phyloP scores from a whole-genome alignment of 2,888 invertebrate genomes.

The Caenorhabditis doughertyi region DNA sequence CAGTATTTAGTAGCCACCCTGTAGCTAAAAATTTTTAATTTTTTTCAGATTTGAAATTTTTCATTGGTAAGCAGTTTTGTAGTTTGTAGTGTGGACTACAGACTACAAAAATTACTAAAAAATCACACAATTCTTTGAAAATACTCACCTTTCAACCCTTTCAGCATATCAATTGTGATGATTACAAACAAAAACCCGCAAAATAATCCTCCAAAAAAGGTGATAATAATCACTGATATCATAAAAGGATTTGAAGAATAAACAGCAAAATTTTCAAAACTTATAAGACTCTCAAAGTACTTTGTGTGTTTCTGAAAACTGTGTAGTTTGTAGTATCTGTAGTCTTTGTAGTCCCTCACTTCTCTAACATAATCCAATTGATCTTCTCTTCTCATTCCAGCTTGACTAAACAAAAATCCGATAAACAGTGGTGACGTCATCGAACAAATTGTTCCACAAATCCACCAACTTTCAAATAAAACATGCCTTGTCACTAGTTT shows the following conservation, averaged over 20 bases:
- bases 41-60: no score
- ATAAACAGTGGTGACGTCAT: neutral
- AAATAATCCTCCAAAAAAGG: slow-evolving; percentile 3
- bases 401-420: neutral
- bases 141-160: slow-evolving; percentile 2
- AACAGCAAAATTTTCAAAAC: slow-evolving; percentile 27
- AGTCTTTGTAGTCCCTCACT: neutral
- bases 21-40: no score
- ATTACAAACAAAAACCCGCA: slow-evolving; percentile 4
- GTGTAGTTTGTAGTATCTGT: neutral
- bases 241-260: slow-evolving; percentile 3
- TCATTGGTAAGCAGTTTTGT: no score
- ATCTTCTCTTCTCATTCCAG: slow-evolving; percentile 20
- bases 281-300: neutral
- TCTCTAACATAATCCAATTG: slow-evolving; percentile 36
- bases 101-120: no score
- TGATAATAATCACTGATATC: neutral
- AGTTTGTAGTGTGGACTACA: no score
- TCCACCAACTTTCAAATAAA: neutral
- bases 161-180: slow-evolving; percentile 23
- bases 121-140: no score
- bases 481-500: slow-evolving; percentile 8
- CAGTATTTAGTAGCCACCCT: no score
- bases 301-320: neutral
- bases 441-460: neutral